These are phyloP conservation scores for Anarhynchus alexandrinus DNA, from an alignment of 2,113 vertebrate genomes.

Conservation along the genomic window DNA sequence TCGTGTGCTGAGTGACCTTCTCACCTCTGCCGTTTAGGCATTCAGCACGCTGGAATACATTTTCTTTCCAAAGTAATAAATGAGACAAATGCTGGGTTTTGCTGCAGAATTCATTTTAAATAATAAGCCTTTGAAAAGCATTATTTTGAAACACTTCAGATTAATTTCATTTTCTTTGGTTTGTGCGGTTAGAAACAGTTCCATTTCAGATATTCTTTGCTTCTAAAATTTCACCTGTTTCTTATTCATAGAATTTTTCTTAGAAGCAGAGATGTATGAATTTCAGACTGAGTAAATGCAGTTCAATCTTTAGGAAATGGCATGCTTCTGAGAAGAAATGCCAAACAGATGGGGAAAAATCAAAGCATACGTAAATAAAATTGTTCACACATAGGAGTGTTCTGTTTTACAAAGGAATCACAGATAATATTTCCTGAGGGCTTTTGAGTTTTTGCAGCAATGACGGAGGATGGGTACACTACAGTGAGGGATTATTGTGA, in stretches of 20 bases:
- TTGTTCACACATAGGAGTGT: neutral
- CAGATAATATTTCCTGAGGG: neutral
- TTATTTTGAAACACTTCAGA: neutral
- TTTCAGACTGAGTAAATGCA: neutral
- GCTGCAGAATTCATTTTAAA: neutral
- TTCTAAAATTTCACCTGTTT: constrained; percentile 42
- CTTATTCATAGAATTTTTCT: neutral
- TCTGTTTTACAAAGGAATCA: neutral
- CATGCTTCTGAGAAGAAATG: neutral
- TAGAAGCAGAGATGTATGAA: neutral
- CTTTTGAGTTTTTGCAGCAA: neutral
- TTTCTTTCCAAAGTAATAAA: neutral
- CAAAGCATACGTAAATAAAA: neutral
- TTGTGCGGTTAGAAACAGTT: neutral
- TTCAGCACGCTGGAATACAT: neutral
- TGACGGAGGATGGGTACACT: neutral
- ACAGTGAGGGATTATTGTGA: neutral
- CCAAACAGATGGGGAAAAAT: neutral
- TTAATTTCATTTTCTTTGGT: neutral
- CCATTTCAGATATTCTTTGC: neutral
- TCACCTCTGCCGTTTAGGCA: neutral
- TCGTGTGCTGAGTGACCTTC: neutral
- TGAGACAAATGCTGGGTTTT: neutral
- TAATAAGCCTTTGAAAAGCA: neutral
- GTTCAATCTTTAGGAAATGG: neutral